Evolutionary conservation across 2,888 invertebrate species (phyloP).

Genomic region (Philonicus albiceps): DNA sequence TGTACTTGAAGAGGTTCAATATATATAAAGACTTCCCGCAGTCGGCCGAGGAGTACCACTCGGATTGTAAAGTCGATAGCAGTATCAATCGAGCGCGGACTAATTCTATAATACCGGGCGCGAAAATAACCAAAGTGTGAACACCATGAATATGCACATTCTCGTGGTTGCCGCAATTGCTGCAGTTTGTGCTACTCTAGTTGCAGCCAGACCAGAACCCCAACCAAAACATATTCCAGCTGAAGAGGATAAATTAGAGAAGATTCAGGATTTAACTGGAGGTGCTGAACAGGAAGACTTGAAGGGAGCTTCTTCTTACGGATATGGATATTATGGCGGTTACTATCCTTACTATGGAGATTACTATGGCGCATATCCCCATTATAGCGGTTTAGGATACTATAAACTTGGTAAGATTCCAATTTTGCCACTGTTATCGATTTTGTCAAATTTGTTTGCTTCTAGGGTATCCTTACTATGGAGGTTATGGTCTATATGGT

Average conservation of each 20-base stretch:
- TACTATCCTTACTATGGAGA: constrained; percentile 36
- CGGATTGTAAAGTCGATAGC: background rate
- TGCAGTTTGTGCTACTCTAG: background rate
- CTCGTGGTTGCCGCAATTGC: background rate
- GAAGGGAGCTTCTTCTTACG: constrained; percentile 57
- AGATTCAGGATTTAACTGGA: constrained; percentile 45
- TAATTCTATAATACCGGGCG: background rate
- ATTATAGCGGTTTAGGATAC: background rate
- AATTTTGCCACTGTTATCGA: background rate
- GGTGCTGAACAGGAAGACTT: constrained; percentile 57
- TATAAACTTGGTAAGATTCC: background rate
- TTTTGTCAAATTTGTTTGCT: constrained; percentile 23
- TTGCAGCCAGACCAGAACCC: background rate
- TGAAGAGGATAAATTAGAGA: background rate
- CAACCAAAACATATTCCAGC: background rate
- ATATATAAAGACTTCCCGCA: constrained; percentile 20
- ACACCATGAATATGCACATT: background rate
- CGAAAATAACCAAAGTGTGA: background rate
- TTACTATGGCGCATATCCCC: constrained; percentile 42
- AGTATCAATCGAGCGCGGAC: background rate
- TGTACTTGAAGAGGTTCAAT: constrained; percentile 26
- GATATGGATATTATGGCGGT: constrained; percentile 58
- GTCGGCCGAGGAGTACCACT: background rate
- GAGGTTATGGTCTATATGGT: constrained; percentile 43
- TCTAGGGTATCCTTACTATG: constrained; percentile 46